Evolutionary conservation across 1,140 invertebrate genomes (phyloP).

Genomic region (Drosophila ironensis): DNA sequence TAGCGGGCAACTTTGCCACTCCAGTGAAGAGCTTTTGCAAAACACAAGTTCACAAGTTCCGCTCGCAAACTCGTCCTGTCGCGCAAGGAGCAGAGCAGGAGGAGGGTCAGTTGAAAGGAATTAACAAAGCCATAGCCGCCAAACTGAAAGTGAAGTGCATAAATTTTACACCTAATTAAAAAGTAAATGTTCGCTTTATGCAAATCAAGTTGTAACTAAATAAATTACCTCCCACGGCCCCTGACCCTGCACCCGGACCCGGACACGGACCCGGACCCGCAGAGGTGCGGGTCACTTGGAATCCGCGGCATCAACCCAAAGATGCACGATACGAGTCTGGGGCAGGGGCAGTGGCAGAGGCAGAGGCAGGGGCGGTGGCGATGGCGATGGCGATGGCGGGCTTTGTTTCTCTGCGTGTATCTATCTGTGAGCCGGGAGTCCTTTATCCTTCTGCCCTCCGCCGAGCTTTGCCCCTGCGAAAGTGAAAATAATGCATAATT

Average conservation of each 20-base stretch:
- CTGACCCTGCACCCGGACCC: not conserved
- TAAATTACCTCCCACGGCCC: constrained; percentile 52
- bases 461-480: too few relatives aligned
- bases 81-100: too few relatives aligned
- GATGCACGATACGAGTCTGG: constrained; percentile 31
- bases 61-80: not conserved
- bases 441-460: too few relatives aligned
- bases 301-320: constrained; percentile 12
- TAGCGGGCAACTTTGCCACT: not conserved
- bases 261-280: not conserved
- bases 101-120: constrained; percentile 29
- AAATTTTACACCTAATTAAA: constrained; percentile 81
- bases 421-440: not conserved
- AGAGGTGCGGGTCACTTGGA: too few relatives aligned
- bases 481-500: constrained; percentile 54
- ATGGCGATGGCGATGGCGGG: constrained; percentile 6
- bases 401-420: constrained; percentile 21
- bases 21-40: constrained; percentile 1
- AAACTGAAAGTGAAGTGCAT: constrained; percentile 75
- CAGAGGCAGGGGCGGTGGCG: too few relatives aligned
- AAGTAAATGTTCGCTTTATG: constrained; percentile 78
- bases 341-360: too few relatives aligned
- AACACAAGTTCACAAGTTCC: not conserved
- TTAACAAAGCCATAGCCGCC: constrained; percentile 29
- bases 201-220: constrained; percentile 79